Conservation (phyloP, 2,888 invertebrate species). For the Cheilosia grossa region DNA sequence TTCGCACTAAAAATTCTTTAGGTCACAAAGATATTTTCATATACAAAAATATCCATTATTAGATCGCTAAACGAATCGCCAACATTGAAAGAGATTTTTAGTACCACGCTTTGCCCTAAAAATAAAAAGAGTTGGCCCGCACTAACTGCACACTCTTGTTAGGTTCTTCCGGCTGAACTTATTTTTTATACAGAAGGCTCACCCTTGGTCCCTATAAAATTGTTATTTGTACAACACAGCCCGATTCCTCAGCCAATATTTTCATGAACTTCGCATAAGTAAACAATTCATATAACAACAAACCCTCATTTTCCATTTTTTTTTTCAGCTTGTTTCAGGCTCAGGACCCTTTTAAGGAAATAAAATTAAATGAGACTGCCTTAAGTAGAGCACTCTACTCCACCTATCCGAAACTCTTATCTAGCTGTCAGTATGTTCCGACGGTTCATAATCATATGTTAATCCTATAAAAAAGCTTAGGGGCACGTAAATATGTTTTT, state of each 20-base stretch:
- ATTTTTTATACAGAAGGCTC: too few species aligned
- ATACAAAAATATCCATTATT: too few species aligned
- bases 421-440: slow-evolving; percentile 20
- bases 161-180: too few species aligned
- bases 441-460: slow-evolving; percentile 64
- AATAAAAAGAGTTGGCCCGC: too few species aligned
- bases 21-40: too few species aligned
- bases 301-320: neutral
- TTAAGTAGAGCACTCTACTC: neutral
- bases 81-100: too few species aligned
- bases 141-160: too few species aligned
- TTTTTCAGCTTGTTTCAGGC: slow-evolving; percentile 1
- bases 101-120: too few species aligned
- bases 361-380: slow-evolving; percentile 3
- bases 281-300: neutral
- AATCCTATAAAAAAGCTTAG: slow-evolving; percentile 38
- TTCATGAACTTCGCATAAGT: neutral
- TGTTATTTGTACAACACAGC: neutral
- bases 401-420: slow-evolving; percentile 21
- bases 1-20: too few species aligned
- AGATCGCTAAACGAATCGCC: too few species aligned
- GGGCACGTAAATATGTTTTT: slow-evolving; percentile 24
- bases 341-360: slow-evolving; percentile 27
- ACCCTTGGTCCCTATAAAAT: neutral
- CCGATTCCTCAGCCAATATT: neutral